phyloP scores from a whole-genome alignment of 2,888 invertebrate genomes.

The Ophion obscuratus region DNA sequence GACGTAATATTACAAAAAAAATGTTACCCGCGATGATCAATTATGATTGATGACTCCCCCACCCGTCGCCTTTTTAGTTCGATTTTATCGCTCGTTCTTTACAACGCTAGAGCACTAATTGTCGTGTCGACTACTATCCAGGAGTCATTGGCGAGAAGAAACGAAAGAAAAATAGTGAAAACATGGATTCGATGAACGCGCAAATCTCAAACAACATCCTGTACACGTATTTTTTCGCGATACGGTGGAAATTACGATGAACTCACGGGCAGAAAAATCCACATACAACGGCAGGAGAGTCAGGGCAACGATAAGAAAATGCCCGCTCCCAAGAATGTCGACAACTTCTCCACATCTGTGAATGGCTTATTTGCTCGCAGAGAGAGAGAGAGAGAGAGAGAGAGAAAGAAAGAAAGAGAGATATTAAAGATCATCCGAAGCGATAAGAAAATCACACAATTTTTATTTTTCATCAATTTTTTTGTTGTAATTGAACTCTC shows the following conservation, averaged over 20 bases:
- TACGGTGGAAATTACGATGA: background rate
- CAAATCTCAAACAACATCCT: too few relatives aligned
- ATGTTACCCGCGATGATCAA: too few relatives aligned
- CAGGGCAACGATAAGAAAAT: conserved; percentile 36
- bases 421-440: conserved; percentile 39
- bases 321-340: conserved; percentile 16
- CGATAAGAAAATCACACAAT: conserved; percentile 54
- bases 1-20: too few relatives aligned
- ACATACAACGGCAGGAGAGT: background rate
- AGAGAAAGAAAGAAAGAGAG: background rate
- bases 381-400: background rate
- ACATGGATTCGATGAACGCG: too few relatives aligned
- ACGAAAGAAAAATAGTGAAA: too few relatives aligned
- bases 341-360: conserved; percentile 65
- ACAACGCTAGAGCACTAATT: too few relatives aligned
- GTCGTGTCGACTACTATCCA: too few relatives aligned
- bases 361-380: conserved; percentile 62
- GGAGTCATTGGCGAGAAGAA: too few relatives aligned
- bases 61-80: too few relatives aligned
- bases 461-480: conserved; percentile 37
- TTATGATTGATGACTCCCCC: too few relatives aligned
- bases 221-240: too few relatives aligned
- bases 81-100: too few relatives aligned
- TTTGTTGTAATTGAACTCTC: conserved; percentile 30
- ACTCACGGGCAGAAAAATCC: background rate